phyloP scores from a whole-genome alignment of 1,140 invertebrate genomes.

The Ridgeia piscesae region DNA sequence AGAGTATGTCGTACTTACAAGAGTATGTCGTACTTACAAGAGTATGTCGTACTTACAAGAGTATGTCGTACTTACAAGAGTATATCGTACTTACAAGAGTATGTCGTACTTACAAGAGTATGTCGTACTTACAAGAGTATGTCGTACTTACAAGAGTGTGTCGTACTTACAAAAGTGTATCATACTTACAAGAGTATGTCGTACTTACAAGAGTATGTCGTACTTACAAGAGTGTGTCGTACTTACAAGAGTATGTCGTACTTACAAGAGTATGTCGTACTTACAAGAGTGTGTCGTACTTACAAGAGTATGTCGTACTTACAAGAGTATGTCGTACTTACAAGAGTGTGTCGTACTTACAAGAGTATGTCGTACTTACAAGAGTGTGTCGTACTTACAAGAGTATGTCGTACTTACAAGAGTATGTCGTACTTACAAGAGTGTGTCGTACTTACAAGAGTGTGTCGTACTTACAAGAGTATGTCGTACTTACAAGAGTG shows the following conservation, averaged over 20 bases:
- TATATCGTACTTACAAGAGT: constrained; percentile 39
- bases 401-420: constrained; percentile 22
- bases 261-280: constrained; percentile 22
- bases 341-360: constrained; percentile 36
- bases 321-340: constrained; percentile 46
- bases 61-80: constrained; percentile 29
- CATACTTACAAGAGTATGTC: too few relatives aligned
- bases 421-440: constrained; percentile 47
- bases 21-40: too few relatives aligned
- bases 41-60: too few relatives aligned
- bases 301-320: neutral
- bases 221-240: neutral
- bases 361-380: too few relatives aligned
- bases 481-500: too few relatives aligned
- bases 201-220: too few relatives aligned
- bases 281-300: too few relatives aligned
- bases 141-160: constrained; percentile 34
- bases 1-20: constrained; percentile 43
- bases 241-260: constrained; percentile 42
- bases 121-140: too few relatives aligned
- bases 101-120: too few relatives aligned
- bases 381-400: too few relatives aligned
- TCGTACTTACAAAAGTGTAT: too few relatives aligned
- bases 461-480: too few relatives aligned
- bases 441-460: constrained; percentile 22